Evolutionary conservation across 2,888 invertebrate genomes (phyloP).

Genomic region (Heteromurus nitidus): DNA sequence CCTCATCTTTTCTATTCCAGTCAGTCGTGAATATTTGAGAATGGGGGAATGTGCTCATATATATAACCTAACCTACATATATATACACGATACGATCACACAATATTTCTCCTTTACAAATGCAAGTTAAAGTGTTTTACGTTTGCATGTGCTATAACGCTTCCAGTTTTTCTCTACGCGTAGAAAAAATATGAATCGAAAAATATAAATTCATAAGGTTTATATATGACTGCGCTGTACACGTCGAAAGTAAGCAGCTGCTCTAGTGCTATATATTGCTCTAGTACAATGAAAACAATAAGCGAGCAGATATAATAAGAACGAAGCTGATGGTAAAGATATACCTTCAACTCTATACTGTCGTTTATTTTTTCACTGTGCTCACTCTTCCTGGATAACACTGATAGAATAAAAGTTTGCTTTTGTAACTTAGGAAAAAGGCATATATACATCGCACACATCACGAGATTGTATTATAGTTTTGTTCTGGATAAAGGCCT

Average conservation of each 20-base stretch:
- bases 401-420: neutral
- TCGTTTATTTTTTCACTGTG: too few relatives aligned
- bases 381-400: neutral
- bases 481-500: conserved; percentile 14
- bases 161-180: too few relatives aligned
- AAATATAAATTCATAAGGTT: neutral
- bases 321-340: conserved; percentile 21
- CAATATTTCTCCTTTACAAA: too few relatives aligned
- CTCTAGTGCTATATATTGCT: neutral
- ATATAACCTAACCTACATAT: neutral
- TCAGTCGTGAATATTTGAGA: conserved; percentile 20
- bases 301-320: neutral
- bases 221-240: neutral
- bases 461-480: neutral
- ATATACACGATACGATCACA: too few relatives aligned
- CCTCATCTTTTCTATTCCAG: conserved; percentile 1
- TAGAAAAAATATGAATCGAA: too few relatives aligned
- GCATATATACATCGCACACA: neutral
- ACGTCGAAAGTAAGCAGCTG: too few relatives aligned
- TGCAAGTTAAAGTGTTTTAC: too few relatives aligned
- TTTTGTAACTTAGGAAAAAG: neutral
- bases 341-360: neutral
- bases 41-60: neutral
- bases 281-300: conserved; percentile 31
- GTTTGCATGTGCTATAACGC: conserved; percentile 6